phyloP scores from a whole-genome alignment of 2,797 vertebrate species.

The Enteromius paludinosus region DNA sequence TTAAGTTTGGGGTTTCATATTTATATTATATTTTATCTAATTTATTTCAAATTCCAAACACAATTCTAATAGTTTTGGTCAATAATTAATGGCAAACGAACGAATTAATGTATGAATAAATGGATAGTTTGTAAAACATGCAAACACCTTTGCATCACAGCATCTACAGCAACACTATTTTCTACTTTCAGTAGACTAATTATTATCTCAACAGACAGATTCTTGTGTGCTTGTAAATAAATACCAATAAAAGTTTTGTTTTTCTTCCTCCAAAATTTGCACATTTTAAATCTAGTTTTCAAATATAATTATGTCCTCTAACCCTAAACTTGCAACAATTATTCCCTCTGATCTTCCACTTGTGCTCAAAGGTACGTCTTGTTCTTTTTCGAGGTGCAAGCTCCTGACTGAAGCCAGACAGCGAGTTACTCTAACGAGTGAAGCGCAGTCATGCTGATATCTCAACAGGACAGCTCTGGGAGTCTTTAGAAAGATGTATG shows the following conservation, averaged over 20 bases:
- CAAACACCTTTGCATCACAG: neutral
- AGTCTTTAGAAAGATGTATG: conserved; percentile 2
- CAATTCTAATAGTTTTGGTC: neutral
- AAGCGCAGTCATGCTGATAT: conserved; percentile 7
- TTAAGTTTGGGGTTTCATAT: neutral
- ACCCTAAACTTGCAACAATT: neutral
- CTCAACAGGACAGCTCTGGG: neutral
- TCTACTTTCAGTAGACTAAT: neutral
- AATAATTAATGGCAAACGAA: neutral
- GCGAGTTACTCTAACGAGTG: neutral
- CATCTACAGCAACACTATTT: neutral
- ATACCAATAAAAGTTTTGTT: neutral
- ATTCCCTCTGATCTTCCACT: neutral
- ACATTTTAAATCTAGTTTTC: neutral
- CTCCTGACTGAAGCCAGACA: neutral
- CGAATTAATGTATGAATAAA: too few species aligned
- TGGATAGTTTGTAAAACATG: neutral
- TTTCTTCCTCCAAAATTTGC: neutral
- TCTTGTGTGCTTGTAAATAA: neutral
- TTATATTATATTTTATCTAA: neutral
- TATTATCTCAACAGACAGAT: neutral
- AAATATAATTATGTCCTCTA: neutral
- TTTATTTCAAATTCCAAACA: neutral
- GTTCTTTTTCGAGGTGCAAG: neutral
- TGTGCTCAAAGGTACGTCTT: neutral